Conservation (phyloP, 2,113 vertebrate genomes). For the Actenoides hombroni region DNA sequence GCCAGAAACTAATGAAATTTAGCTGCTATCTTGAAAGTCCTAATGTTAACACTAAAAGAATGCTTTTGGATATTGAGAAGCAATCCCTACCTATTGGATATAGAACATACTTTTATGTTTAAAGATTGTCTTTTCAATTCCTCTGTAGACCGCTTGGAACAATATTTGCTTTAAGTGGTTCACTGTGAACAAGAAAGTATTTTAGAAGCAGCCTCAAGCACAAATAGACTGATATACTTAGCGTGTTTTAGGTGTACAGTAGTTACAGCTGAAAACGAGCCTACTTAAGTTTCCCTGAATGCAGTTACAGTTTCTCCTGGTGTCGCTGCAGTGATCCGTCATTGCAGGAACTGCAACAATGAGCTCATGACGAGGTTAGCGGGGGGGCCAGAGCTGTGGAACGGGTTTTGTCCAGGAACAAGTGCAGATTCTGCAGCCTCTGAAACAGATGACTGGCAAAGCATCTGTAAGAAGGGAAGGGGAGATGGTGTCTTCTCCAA, state of each 20-base stretch:
- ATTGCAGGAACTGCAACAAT: neutral
- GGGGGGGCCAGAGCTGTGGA: neutral
- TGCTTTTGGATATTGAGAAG: neutral
- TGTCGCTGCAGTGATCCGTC: neutral
- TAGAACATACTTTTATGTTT: neutral
- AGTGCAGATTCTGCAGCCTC: neutral
- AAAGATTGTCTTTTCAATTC: neutral
- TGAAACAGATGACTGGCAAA: neutral
- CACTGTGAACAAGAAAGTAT: neutral
- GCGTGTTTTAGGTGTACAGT: neutral
- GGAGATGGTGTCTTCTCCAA: neutral
- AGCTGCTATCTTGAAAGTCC: neutral
- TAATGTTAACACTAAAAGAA: neutral
- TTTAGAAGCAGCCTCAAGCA: neutral
- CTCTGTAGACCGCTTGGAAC: neutral
- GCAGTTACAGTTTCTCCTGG: neutral
- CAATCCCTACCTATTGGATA: neutral
- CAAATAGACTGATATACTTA: neutral
- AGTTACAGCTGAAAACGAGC: neutral
- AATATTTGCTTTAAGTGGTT: neutral
- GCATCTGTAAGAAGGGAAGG: neutral
- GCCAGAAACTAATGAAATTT: neutral
- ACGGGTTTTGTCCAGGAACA: neutral
- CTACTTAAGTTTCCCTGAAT: neutral
- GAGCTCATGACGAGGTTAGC: neutral